Base-by-base conservation (phyloP, 2,797 vertebrate species). In the Thaleichthys pacificus region DNA sequence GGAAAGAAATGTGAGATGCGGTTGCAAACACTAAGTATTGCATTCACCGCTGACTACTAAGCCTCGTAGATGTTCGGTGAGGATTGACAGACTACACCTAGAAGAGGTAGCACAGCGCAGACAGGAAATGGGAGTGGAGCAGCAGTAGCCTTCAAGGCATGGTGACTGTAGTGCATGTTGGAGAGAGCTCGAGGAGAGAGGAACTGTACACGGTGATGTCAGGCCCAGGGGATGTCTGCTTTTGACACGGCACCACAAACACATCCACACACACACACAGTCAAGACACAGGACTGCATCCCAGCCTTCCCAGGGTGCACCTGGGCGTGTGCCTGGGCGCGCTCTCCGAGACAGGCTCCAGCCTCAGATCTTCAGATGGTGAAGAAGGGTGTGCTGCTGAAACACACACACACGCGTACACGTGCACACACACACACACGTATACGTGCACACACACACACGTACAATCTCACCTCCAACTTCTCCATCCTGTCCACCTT, bases 1-100 rank as follows among this genome's bases (percentile, higher is more conserved):
- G 76, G 75, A 78, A 79, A 72, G 85, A 88, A 87, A 77, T 87
- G 80, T 81, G 24, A 17, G 61, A 26, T 76, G 77, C n/a, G 19
- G 65, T 69, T 76, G 69, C 61, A 73, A 11, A 42, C 38, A 12
- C 11, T 11, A 42, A 42, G 38, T 42, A 42, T 12, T 14, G 38
- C 38, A 42, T 42, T 12, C 38, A 5, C 38, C 38, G 38, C 38
- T 7, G 11, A 42, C 38, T 42, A 11, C 38, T 42, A 14, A 42
- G 11, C 51, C 19, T 54, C 17, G 51, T 54, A 19, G 51, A 54
- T 1, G 15, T 54, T 54, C 6, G 51, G 19, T 54, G 51, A 19
- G 51, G 51, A 54, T n/a, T 17, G 51, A 54, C 51, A 17, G 15
- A 17, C 51, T 9, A 5, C 51, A 17, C 51, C 5, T 17, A 54